These are phyloP conservation scores for Drosophila kurseongensis DNA, from an alignment of 1,140 invertebrate species.

Conservation along the genomic window DNA sequence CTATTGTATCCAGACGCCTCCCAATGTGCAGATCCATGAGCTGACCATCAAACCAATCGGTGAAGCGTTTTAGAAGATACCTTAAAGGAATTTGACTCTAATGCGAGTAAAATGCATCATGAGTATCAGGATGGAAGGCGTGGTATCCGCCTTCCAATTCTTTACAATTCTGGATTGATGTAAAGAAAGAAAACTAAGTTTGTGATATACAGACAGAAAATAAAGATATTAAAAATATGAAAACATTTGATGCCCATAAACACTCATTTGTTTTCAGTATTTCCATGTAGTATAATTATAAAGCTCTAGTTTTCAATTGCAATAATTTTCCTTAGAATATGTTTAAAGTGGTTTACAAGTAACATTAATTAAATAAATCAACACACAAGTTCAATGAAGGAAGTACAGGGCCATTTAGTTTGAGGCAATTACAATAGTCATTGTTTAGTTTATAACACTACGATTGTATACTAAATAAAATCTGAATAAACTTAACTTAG, in stretches of 20 bases:
- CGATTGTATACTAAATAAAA: too few species aligned
- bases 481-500: too few species aligned
- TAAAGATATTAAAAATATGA: background rate
- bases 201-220: background rate
- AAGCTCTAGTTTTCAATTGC: background rate
- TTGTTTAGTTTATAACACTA: too few species aligned
- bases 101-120: background rate
- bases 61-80: constrained; percentile 7
- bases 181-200: background rate
- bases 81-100: background rate
- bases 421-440: constrained; percentile 42
- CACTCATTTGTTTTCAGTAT: background rate
- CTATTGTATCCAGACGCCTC: constrained; percentile 86
- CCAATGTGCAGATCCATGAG: constrained; percentile 86
- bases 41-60: constrained; percentile 65
- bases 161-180: background rate
- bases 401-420: constrained; percentile 70
- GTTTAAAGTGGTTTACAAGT: constrained; percentile 51
- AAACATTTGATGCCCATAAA: background rate
- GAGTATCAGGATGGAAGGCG: background rate
- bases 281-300: background rate
- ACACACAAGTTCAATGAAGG: constrained; percentile 74
- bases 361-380: constrained; percentile 77
- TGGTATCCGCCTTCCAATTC: too few species aligned
- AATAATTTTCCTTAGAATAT: too few species aligned